A percentile compares a stretch with the other conserved stretches of the same genome.
Evolutionary conservation across 2,888 invertebrate genomes (phyloP).

Genomic region (Raillietiella orientalis): DNA sequence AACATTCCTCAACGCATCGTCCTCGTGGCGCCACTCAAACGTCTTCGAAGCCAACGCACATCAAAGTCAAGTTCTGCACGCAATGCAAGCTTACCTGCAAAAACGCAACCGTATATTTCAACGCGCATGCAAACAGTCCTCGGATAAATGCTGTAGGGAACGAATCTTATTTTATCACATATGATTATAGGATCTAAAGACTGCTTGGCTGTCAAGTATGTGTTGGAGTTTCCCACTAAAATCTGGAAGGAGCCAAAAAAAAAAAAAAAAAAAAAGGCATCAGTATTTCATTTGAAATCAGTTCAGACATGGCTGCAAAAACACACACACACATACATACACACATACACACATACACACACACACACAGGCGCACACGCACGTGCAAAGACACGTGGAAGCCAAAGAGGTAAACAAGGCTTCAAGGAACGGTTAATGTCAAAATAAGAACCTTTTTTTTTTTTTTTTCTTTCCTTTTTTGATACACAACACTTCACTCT

Average conservation of each 20-base stretch:
- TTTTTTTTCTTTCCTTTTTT: no score
- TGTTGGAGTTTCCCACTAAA: constrained; percentile 49
- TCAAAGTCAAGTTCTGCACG: no score
- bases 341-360: constrained; percentile 4
- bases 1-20: no score
- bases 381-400: no score
- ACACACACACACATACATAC: constrained; percentile 1
- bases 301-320: constrained; percentile 2
- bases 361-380: constrained; percentile 3
- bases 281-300: constrained; percentile 3
- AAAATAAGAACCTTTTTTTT: no score
- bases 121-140: constrained; percentile 72
- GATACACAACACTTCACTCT: no score
- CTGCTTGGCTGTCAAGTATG: constrained; percentile 43
- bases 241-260: constrained; percentile 21
- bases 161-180: constrained; percentile 48
- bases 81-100: constrained; percentile 29
- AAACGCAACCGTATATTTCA: constrained; percentile 56
- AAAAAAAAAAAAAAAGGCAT: no score
- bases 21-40: no score
- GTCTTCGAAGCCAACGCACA: no score
- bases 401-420: no score
- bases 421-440: no score
- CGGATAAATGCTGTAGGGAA: constrained; percentile 47
- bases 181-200: constrained; percentile 48